phyloP scores from a whole-genome alignment of 2,888 invertebrate genomes.

The Drosophila leonis region DNA sequence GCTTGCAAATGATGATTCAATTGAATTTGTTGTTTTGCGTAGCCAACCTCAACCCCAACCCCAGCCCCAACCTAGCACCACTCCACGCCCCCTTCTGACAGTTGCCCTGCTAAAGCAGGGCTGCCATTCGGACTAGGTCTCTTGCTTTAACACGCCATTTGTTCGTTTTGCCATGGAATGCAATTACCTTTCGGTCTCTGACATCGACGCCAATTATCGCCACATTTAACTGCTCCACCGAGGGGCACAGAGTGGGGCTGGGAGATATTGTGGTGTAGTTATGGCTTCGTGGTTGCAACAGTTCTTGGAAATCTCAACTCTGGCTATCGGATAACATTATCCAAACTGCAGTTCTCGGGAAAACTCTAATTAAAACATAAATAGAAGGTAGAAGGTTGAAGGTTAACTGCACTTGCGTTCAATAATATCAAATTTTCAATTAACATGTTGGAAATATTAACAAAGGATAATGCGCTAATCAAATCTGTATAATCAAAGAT shows the following conservation, averaged over 20 bases:
- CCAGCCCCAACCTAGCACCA: not conserved
- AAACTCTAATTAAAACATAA: conserved; percentile 32
- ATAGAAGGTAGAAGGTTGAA: conserved; percentile 33
- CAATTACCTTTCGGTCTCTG: conserved; percentile 63
- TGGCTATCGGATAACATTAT: conserved; percentile 16
- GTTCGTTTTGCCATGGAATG: conserved; percentile 43
- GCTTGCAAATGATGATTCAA: conserved; percentile 68
- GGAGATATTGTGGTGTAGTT: not conserved
- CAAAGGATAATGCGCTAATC: not conserved
- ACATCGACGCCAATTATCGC: conserved; percentile 61
- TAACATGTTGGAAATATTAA: not conserved
- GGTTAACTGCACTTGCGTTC: conserved; percentile 10
- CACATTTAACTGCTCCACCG: conserved; percentile 41
- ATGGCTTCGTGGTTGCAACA: not conserved
- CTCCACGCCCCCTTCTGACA: not conserved
- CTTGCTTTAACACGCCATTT: conserved; percentile 62
- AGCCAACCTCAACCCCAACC: conserved; percentile 1
- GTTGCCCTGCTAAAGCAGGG: conserved; percentile 21
- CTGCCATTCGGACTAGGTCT: conserved; percentile 8
- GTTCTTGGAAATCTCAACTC: conserved; percentile 37
- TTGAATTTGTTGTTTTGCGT: conserved; percentile 47
- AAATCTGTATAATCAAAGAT: not conserved
- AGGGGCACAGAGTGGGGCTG: not conserved
- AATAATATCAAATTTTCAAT: conserved; percentile 14
- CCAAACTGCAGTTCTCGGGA: conserved; percentile 10